Evolutionary conservation across 2,888 invertebrate species (phyloP).

Genomic region (Tetragonula carbonaria): DNA sequence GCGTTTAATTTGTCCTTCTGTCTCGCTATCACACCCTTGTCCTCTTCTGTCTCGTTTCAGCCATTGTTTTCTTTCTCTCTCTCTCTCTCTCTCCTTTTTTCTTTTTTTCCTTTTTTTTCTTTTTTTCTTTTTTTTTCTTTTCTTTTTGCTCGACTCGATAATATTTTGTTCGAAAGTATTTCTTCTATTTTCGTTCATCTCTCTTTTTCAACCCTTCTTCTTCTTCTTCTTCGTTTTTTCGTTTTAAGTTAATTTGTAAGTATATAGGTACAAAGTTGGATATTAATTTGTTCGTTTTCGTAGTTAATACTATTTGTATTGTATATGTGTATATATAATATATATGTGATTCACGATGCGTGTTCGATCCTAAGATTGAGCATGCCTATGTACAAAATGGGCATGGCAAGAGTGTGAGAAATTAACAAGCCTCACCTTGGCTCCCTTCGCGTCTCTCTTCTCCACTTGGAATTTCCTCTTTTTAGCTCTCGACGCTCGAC

Average conservation of each 20-base stretch:
- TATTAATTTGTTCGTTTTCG: conserved; percentile 77
- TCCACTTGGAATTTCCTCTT: background rate
- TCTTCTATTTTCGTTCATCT: background rate
- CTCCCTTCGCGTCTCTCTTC: conserved; percentile 52
- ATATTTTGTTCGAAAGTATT: conserved; percentile 43
- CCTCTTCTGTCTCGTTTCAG: conserved; percentile 47
- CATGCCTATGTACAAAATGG: conserved; percentile 82
- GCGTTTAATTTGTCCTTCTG: conserved; percentile 14
- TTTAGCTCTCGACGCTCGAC: background rate
- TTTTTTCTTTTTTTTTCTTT: too few relatives aligned
- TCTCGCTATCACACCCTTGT: conserved; percentile 32
- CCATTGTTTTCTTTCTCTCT: conserved; percentile 37
- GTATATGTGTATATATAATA: conserved; percentile 63
- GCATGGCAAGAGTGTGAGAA: conserved; percentile 78
- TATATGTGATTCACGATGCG: conserved; percentile 73
- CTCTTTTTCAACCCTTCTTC: conserved; percentile 35
- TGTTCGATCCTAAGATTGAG: conserved; percentile 78
- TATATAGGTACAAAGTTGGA: conserved; percentile 82
- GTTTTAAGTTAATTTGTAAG: conserved; percentile 77
- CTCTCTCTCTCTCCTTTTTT: too few relatives aligned
- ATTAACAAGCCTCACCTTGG: conserved; percentile 51
- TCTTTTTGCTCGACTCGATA: conserved; percentile 60
- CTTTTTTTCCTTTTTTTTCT: too few relatives aligned
- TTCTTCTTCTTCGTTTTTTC: conserved; percentile 49
- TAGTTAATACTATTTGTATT: conserved; percentile 63